Base-by-base conservation (phyloP, 92 coral and sea anemone genomes). In the Pocillopora meandrina region DNA sequence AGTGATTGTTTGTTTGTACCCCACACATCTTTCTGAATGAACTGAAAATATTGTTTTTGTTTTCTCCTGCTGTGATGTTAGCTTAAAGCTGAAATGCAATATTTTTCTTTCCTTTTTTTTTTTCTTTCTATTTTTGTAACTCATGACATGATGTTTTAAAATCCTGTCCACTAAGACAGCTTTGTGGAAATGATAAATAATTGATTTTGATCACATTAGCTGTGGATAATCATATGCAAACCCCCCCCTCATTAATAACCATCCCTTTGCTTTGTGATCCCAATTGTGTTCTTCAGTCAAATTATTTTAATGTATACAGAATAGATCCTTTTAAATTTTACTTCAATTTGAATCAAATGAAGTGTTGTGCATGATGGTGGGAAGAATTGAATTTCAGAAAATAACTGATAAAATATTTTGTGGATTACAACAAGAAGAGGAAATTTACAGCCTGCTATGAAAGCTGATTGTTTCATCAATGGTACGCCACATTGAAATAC, bases 181-280 rank as follows among this genome's bases (percentile, higher is more conserved):
- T 7, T 70, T 70, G 56, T 81, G 42, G n/a, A 62, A 14, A 36
- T 58, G 12, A 42, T 81, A 59, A 81, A 81, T 81, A 70, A 58
- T 81, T 59, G 57, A 71, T 71, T 67, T 56, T 55, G 21, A 19
- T 47, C 69, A 60, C 76, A 81, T 70, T n/a, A 34, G 63, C 23
- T 81, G 69, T 61, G 19, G 70, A 35, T 70, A 81, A 81, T 81
- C 57, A 81, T 70, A 81, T 81, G 68, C 85, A 81, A 60, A 70
- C 57, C 31, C 23, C 68, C 17, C 55, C 74, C 47, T 31, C 56
- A 49, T 81, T 71, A 35, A 59, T 81, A n/a, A 58, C 21, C 15
- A 58, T 70, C 55, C 13, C 23, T 16, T 70, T 69, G 68, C 59
- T 69, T 81, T 80, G 56, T 35, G 42, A 70, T 33, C 23, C 76